phyloP scores from a whole-genome alignment of 2,888 invertebrate genomes.

The Caenorhabditis afra region DNA sequence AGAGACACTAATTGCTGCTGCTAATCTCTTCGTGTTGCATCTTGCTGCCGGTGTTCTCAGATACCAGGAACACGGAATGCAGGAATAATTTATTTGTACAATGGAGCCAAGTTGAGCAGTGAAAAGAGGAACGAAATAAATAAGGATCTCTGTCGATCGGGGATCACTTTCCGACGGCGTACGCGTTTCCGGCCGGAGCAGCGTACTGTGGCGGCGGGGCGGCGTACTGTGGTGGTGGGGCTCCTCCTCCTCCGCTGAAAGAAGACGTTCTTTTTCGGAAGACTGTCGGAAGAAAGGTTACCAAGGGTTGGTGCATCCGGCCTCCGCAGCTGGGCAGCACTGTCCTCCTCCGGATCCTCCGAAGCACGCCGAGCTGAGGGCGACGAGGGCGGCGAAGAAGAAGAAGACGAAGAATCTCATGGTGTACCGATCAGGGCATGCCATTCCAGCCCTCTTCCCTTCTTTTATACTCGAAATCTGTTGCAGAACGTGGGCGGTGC shows the following conservation, averaged over 20 bases:
- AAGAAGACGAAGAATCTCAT: slow-evolving; percentile 35
- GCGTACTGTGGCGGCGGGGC: background rate
- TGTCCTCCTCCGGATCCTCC: slow-evolving; percentile 39
- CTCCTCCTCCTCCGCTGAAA: slow-evolving; percentile 36
- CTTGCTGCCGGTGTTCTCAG: too few relatives aligned
- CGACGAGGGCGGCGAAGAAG: slow-evolving; percentile 32
- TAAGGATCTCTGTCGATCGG: background rate
- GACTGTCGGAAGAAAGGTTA: background rate
- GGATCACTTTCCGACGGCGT: slow-evolving; percentile 35
- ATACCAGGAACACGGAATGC: too few relatives aligned
- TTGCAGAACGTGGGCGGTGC: too few relatives aligned
- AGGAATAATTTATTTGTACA: slow-evolving; percentile 11
- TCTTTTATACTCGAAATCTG: too few relatives aligned
- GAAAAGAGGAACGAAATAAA: slow-evolving; percentile 24
- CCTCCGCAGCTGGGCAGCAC: slow-evolving; percentile 52
- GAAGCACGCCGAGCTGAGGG: slow-evolving; percentile 33
- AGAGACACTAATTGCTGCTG: too few relatives aligned
- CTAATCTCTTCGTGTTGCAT: too few relatives aligned
- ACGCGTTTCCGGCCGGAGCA: slow-evolving; percentile 16
- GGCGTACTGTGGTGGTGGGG: slow-evolving; percentile 17
- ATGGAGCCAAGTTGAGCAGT: slow-evolving; percentile 29
- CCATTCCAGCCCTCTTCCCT: too few relatives aligned
- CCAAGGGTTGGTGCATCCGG: slow-evolving; percentile 51
- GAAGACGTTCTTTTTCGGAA: slow-evolving; percentile 5
- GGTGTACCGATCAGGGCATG: too few relatives aligned